Evolutionary conservation across 2,797 vertebrate species (phyloP).

Genomic region (Leuciscus waleckii): DNA sequence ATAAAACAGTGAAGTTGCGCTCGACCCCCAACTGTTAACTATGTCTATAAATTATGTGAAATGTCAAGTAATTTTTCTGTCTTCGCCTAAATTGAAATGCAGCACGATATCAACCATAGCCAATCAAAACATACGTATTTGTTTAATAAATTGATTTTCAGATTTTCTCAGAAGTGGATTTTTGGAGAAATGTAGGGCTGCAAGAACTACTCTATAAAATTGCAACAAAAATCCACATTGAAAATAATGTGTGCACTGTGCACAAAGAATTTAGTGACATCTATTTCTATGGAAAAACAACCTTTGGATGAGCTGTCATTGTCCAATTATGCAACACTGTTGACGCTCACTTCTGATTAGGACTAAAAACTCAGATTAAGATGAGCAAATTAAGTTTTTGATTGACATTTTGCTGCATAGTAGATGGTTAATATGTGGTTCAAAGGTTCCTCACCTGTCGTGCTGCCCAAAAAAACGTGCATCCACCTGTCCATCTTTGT

Average conservation of each 20-base stretch:
- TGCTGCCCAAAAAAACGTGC: constrained; percentile 99
- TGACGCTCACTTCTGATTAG: background rate
- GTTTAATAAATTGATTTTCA: background rate
- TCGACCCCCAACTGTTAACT: background rate
- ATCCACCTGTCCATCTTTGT: constrained; percentile 98
- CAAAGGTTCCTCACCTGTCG: constrained; percentile 84
- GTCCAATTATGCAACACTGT: background rate
- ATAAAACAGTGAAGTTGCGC: background rate
- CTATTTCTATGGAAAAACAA: background rate
- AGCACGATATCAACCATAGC: background rate
- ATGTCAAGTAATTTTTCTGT: background rate
- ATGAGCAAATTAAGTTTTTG: background rate
- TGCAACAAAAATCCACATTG: background rate
- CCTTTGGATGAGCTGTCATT: background rate
- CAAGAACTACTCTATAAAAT: too few relatives aligned
- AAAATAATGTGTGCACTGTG: background rate
- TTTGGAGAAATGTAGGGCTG: background rate
- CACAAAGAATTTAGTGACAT: background rate
- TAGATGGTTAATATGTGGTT: background rate
- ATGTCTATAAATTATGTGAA: background rate
- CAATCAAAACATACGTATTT: background rate
- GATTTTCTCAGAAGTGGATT: background rate
- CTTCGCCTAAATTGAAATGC: background rate
- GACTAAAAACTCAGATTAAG: background rate
- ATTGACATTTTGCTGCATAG: background rate